Percentiles rank a stretch among this genome's conserved stretches.
phyloP scores from a whole-genome alignment of 1,140 invertebrate genomes.

The Chymomyza costata region DNA sequence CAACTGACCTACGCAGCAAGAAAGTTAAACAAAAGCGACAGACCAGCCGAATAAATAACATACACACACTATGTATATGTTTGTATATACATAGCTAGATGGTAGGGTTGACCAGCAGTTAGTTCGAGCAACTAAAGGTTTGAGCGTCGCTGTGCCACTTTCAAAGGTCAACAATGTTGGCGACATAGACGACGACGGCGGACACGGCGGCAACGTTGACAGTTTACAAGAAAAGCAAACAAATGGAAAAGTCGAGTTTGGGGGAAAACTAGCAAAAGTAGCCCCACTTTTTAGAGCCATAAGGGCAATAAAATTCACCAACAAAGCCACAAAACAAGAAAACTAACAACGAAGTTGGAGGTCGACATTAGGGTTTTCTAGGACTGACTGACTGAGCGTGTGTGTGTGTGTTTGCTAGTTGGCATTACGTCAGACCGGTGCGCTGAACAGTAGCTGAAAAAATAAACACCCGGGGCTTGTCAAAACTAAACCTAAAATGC shows the following conservation, averaged over 20 bases:
- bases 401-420: slow-evolving; percentile 1
- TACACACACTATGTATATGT: too few relatives aligned
- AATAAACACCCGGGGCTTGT: slow-evolving; percentile 60
- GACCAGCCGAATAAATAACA: slow-evolving; percentile 40
- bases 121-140: too few relatives aligned
- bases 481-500: slow-evolving; percentile 57
- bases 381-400: background rate
- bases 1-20: slow-evolving; percentile 67
- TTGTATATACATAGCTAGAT: too few relatives aligned
- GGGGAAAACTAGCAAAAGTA: too few relatives aligned
- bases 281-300: slow-evolving; percentile 8
- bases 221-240: slow-evolving; percentile 29
- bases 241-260: slow-evolving; percentile 20
- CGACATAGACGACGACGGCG: background rate
- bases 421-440: slow-evolving; percentile 60
- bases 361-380: slow-evolving; percentile 39
- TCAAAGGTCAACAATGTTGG: too few relatives aligned
- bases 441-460: too few relatives aligned
- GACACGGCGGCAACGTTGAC: slow-evolving; percentile 13
- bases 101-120: too few relatives aligned
- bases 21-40: slow-evolving; percentile 63
- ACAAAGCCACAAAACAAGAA: slow-evolving; percentile 7
- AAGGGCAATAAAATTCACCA: slow-evolving; percentile 57
- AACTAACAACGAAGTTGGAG: slow-evolving; percentile 33
- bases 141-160: too few relatives aligned